These are phyloP conservation scores for Morinoia aosen DNA, from an alignment of 2,888 invertebrate genomes.

Conservation along the genomic window DNA sequence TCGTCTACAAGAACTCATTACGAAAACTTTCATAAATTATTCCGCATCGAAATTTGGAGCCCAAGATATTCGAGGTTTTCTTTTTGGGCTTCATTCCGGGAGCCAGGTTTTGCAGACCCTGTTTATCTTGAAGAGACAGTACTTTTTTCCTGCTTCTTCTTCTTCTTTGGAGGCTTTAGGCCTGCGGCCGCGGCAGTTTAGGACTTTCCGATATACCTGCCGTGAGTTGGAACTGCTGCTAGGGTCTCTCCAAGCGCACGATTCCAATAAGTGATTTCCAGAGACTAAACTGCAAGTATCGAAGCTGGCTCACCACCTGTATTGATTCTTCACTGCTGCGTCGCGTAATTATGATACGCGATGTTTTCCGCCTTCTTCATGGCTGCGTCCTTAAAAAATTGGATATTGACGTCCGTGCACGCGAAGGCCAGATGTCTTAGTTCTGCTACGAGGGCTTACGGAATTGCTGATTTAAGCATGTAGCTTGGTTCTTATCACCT, in stretches of 20 bases:
- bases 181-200: neutral
- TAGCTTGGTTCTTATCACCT: too few species aligned
- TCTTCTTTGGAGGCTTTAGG: neutral
- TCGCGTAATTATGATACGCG: neutral
- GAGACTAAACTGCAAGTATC: neutral
- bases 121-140: neutral
- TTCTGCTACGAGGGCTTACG: neutral
- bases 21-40: constrained; percentile 4
- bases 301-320: neutral
- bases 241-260: neutral
- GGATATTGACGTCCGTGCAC: neutral
- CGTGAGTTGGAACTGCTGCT: neutral
- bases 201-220: constrained; percentile 2
- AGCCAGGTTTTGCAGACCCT: neutral
- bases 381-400: neutral
- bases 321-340: neutral
- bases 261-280: neutral
- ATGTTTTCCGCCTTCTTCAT: neutral
- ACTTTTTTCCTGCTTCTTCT: neutral
- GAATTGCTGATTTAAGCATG: too few species aligned
- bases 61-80: neutral
- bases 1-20: neutral
- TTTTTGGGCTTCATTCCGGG: neutral
- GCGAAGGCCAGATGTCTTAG: neutral
- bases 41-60: neutral